Percentiles rank a stretch among this genome's conserved stretches.
These are phyloP conservation scores for Chloroclystis v-ata DNA, from an alignment of 2,888 invertebrate genomes.

Conservation along the genomic window DNA sequence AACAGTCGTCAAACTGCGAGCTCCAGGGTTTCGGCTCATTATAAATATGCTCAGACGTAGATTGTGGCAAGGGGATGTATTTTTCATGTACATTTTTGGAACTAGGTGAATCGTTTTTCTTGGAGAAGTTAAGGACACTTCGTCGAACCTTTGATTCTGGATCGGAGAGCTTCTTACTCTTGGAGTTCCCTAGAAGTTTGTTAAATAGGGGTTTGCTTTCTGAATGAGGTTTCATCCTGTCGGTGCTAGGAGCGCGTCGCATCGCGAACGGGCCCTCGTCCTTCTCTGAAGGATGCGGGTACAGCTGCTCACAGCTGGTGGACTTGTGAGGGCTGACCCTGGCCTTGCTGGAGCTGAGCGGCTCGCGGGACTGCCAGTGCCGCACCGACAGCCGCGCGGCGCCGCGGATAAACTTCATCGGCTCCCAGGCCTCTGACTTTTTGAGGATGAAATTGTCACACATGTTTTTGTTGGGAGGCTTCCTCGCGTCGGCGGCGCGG, in stretches of 20 bases:
- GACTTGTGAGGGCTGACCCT: constrained; percentile 64
- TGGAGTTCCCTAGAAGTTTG: constrained; percentile 65
- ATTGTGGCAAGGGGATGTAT: constrained; percentile 64
- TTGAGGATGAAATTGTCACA: constrained; percentile 77
- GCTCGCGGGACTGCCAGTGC: constrained; percentile 74
- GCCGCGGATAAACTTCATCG: constrained; percentile 69
- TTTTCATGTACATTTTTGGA: constrained; percentile 69
- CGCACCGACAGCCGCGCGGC: constrained; percentile 74
- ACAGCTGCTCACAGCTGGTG: constrained; percentile 72
- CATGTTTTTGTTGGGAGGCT: constrained; percentile 63
- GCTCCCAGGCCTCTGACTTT: constrained; percentile 74
- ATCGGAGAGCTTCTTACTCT: constrained; percentile 60
- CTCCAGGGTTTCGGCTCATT: constrained; percentile 67
- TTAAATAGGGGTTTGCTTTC: constrained; percentile 69
- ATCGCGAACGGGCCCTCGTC: constrained; percentile 59
- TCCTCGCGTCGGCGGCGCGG: constrained; percentile 72
- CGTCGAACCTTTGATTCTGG: constrained; percentile 59
- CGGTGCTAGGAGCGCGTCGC: constrained; percentile 71
- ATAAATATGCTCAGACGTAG: constrained; percentile 62
- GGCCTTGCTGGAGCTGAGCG: constrained; percentile 58
- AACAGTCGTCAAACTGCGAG: constrained; percentile 60
- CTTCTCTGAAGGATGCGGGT: constrained; percentile 59
- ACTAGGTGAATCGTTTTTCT: constrained; percentile 53
- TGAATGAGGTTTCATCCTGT: constrained; percentile 59
- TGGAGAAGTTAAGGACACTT: constrained; percentile 64